phyloP scores from a whole-genome alignment of 2,797 vertebrate genomes.

The Melanotaenia maccullochi region DNA sequence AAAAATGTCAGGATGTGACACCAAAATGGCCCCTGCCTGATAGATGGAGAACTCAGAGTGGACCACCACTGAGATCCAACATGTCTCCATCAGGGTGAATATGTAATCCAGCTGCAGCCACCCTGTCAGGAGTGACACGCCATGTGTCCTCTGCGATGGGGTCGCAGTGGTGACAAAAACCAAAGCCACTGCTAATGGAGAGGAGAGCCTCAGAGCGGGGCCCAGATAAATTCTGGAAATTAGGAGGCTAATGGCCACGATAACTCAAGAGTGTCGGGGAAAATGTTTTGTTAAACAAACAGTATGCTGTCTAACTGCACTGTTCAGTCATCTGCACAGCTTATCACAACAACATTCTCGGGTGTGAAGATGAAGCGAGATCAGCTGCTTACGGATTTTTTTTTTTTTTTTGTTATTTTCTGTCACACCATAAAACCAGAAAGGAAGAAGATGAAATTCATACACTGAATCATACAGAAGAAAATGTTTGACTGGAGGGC shows the following conservation, averaged over 20 bases:
- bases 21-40: conserved; percentile 79
- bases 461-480: conserved; percentile 7
- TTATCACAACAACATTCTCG: conserved; percentile 75
- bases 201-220: conserved; percentile 77
- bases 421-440: conserved; percentile 34
- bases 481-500: conserved; percentile 5
- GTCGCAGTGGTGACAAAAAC: conserved; percentile 68
- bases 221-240: conserved; percentile 91
- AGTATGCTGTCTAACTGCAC: conserved; percentile 93
- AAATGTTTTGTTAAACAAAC: conserved; percentile 93
- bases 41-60: conserved; percentile 79
- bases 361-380: conserved; percentile 59
- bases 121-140: conserved; percentile 68
- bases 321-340: conserved; percentile 88
- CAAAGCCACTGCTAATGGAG: conserved; percentile 81
- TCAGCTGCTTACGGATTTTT: conserved; percentile 58
- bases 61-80: conserved; percentile 86
- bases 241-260: conserved; percentile 91
- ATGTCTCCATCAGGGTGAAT: conserved; percentile 77
- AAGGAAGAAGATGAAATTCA: conserved; percentile 25
- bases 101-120: conserved; percentile 77
- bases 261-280: conserved; percentile 91
- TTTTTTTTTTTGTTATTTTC: conserved; percentile 37
- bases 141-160: conserved; percentile 73
- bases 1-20: conserved; percentile 77